Conservation (phyloP, 2,888 invertebrate genomes). For the Oasisia sp. region DNA sequence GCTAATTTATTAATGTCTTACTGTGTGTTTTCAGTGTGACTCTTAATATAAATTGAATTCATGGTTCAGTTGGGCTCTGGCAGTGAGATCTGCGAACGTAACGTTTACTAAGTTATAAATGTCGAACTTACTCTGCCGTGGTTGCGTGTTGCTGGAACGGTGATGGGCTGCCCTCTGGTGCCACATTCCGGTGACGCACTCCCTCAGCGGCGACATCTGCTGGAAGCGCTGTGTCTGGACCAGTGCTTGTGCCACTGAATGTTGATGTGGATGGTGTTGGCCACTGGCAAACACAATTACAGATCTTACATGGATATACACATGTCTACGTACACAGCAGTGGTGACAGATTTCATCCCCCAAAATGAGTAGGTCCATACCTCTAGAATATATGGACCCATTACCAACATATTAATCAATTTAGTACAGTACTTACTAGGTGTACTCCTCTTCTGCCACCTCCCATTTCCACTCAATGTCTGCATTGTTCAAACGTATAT, state of each 20-base stretch:
- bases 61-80: too few species aligned
- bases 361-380: too few species aligned
- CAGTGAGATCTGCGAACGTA: too few species aligned
- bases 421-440: too few species aligned
- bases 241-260: neutral
- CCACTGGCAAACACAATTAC: neutral
- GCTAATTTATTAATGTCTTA: too few species aligned
- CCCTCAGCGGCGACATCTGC: neutral
- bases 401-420: too few species aligned
- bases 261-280: neutral
- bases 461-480: too few species aligned
- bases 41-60: too few species aligned
- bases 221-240: neutral
- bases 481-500: too few species aligned
- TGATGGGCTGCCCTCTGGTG: neutral
- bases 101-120: neutral
- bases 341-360: neutral
- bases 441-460: too few species aligned
- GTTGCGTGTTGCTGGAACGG: neutral
- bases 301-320: neutral
- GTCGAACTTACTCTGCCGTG: neutral
- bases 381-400: too few species aligned
- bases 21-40: too few species aligned
- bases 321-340: neutral
- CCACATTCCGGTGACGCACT: neutral